These are phyloP conservation scores for Mirounga angustirostris DNA, from an alignment of 2,113 vertebrate species.

Conservation along the genomic window DNA sequence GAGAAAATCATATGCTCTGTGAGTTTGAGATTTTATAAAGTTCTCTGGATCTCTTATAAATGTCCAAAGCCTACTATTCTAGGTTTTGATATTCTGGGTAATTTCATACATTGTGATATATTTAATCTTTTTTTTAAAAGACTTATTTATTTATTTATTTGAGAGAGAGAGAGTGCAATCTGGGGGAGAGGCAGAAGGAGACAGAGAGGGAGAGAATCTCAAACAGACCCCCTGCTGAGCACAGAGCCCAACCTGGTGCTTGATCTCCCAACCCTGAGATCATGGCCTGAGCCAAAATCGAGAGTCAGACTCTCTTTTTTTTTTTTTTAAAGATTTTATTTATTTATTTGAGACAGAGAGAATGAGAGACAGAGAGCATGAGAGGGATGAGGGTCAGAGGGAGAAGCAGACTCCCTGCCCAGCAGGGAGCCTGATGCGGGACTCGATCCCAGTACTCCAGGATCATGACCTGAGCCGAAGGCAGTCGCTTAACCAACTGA, in stretches of 20 bases:
- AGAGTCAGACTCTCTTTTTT: not conserved
- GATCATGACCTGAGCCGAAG: no score
- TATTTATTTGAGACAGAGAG: no score
- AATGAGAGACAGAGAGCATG: no score
- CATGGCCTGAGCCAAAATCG: not conserved
- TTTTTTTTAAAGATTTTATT: no score
- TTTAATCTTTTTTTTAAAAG: not conserved
- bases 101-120: constrained; percentile 11
- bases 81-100: constrained; percentile 54
- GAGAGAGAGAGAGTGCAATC: not conserved
- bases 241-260: not conserved
- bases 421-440: no score
- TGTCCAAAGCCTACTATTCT: constrained; percentile 36
- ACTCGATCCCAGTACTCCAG: no score
- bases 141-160: not conserved
- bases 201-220: not conserved
- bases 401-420: no score
- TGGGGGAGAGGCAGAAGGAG: not conserved
- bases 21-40: constrained; percentile 32
- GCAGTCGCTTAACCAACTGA: no score
- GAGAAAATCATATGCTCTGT: constrained; percentile 60
- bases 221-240: not conserved
- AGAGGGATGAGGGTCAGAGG: no score
- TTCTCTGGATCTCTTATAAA: not conserved
- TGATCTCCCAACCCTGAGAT: not conserved